Evolutionary conservation across 23 tunicate species (phyloP), one percentile per base, ranked within the genome.

Genomic region (Oikopleura vanhoeffeni): DNA sequence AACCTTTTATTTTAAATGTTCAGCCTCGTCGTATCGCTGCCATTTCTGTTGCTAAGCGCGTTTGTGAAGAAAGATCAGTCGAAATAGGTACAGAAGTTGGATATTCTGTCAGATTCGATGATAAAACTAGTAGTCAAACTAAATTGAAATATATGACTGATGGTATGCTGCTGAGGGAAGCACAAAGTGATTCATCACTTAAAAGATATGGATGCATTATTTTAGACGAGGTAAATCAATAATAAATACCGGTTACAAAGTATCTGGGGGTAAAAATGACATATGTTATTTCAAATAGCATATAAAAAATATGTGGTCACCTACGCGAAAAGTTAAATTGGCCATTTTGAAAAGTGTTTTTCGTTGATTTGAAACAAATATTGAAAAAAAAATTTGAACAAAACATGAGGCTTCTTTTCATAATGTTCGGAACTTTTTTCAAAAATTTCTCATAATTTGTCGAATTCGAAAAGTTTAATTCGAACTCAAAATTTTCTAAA

Each of bases 111-210:
- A 30, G 79, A 2, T 71, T 71, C 79, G 79, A 71, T 24, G 79
- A 71, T 3, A 32, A 71, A 30, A 71, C 79, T 2, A 24, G 34
- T 2, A 32, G 3, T 32, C 79, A 71, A 71, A 71, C 79, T 28
- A 18, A 30, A 71, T 2, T 71, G 3, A 71, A 71, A 71, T 71
- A 71, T 71, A 24, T 71, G 79, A 71, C 79, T 30, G 79, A 71
- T n/a, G 79, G 79, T 71, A 71, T 71, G 79, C 79, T 71, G 27
- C 33, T 71, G 32, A 30, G 79, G 3, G 79, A 71, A 32, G 79
- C 79, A 18, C 79, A 71, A 71, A 71, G 79, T n/a, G 79, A 71
- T n/a, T 32, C 79, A 30, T 13, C 32, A 3, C 79, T 71, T 71
- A 49, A 49, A 24, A 49, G 64, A 49, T 49, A 49, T 24, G 64